Evolutionary conservation across 1,140 invertebrate genomes (phyloP), one percentile per base, ranked within the genome.

Genomic region (Neodiprion pinetum): DNA sequence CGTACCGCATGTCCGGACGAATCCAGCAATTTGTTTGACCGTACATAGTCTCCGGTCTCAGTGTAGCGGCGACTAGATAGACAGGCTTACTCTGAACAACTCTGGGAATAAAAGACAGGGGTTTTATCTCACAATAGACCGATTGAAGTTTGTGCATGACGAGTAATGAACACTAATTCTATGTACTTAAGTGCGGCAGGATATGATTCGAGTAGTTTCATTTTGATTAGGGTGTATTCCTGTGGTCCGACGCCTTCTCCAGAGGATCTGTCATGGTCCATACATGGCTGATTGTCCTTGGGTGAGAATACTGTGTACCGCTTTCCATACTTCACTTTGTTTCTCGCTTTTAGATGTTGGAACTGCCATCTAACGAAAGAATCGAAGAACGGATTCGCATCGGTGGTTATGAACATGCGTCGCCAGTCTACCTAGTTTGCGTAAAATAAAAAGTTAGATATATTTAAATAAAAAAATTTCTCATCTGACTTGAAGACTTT

Each of bases 11-110:
- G 81, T 99, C 97, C 5, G 99, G 99, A 83, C 94, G 94, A 1
- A 99, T 84, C 97, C 98, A 99, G 85, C 98, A 99, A 85, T 99
- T 99, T 0, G 99, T 99, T 90, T 99, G 99, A 3, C 99, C 99
- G 87, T 99, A 99, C 98, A 99, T 99, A 1, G 99, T 99, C 90
- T 99, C 99, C 11, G 98, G 98, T 78, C 98, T 90, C 8, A 99
- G 88, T 17, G 99, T 99, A n/a, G 97, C 99, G 65, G 98, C 98
- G 12, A 99, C 97, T 69, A 99, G 90, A 86, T 89, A 98, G 28
- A 99, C 91, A 9, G 90, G 83, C 82, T 93, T 91, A 5, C 87
- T 87, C 75, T 85, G 79, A 71, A 93, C 85, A 72, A 80, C 72
- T 70, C 93, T 94, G 77, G 68, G 89, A 89, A 78, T 79, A 75